Percentiles rank a stretch among this genome's conserved stretches.
Evolutionary conservation across 2,888 invertebrate species (phyloP).

Genomic region (Ophion costatus): DNA sequence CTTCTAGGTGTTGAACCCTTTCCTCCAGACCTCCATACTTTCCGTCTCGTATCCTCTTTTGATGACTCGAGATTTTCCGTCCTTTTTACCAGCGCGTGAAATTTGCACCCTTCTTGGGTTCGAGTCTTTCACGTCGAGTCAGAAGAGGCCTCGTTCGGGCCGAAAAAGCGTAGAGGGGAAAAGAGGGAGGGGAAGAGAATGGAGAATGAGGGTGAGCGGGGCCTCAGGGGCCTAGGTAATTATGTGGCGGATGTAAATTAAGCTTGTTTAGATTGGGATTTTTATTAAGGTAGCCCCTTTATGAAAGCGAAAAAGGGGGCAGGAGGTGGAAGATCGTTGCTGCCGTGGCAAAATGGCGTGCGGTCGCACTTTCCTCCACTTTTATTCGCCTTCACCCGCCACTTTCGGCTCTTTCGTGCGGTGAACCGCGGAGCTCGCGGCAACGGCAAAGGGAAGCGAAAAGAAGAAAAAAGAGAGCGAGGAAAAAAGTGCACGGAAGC

Average conservation of each 20-base stretch:
- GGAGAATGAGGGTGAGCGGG: conserved; percentile 56
- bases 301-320: conserved; percentile 74
- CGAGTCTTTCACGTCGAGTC: conserved; percentile 52
- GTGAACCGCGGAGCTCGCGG: conserved; percentile 38
- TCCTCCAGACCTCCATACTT: conserved; percentile 59
- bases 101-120: conserved; percentile 33
- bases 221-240: conserved; percentile 81
- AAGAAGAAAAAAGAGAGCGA: conserved; percentile 16
- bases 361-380: conserved; percentile 59
- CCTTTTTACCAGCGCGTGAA: conserved; percentile 42
- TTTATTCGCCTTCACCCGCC: conserved; percentile 31
- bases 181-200: conserved; percentile 48
- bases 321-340: conserved; percentile 12
- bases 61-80: conserved; percentile 25
- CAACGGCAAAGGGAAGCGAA: conserved; percentile 35
- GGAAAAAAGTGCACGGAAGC: conserved; percentile 42
- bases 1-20: conserved; percentile 54
- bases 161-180: conserved; percentile 38
- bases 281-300: conserved; percentile 82
- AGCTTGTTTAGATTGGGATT: conserved; percentile 84
- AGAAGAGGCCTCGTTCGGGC: conserved; percentile 60
- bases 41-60: conserved; percentile 53
- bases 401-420: conserved; percentile 51
- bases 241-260: conserved; percentile 84
- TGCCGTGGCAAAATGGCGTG: conserved; percentile 78